Conservation (phyloP, 2,888 invertebrate genomes). For the Trichopoda pennipes region DNA sequence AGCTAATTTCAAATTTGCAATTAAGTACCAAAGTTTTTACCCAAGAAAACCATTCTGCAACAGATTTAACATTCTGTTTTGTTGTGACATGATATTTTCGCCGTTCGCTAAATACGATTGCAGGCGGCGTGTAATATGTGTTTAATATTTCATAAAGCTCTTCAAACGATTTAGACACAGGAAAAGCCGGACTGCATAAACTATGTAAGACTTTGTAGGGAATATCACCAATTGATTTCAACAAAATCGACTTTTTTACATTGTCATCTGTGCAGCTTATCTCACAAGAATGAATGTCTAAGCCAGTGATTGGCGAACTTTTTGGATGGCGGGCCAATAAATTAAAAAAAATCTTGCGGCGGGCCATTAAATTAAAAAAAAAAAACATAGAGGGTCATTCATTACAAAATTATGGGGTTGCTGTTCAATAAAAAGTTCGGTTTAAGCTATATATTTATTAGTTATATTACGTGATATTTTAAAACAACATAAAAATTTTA, state of each 20-base stretch:
- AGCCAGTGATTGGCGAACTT: too few relatives aligned
- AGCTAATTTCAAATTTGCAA: slow-evolving; percentile 35
- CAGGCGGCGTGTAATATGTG: slow-evolving; percentile 48
- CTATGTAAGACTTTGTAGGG: slow-evolving; percentile 37
- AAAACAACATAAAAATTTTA: too few relatives aligned
- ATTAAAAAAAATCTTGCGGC: too few relatives aligned
- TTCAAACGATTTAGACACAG: slow-evolving; percentile 40
- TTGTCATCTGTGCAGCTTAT: slow-evolving; percentile 46
- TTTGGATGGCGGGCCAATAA: too few relatives aligned
- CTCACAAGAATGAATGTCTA: slow-evolving; percentile 40
- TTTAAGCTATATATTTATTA: too few relatives aligned
- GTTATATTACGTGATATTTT: too few relatives aligned
- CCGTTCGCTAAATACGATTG: slow-evolving; percentile 42
- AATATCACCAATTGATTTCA: slow-evolving; percentile 15
- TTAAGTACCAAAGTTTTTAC: slow-evolving; percentile 47
- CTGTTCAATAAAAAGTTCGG: too few relatives aligned
- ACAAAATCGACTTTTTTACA: slow-evolving; percentile 20
- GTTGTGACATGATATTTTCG: not conserved
- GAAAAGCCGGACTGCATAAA: slow-evolving; percentile 30
- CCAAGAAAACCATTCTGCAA: slow-evolving; percentile 38
- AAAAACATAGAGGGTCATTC: too few relatives aligned
- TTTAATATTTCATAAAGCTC: slow-evolving; percentile 32
- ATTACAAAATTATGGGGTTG: too few relatives aligned
- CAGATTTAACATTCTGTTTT: slow-evolving; percentile 28
- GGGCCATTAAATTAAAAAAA: too few relatives aligned